phyloP scores from a whole-genome alignment of 2,113 vertebrate species.

The Xiphorhynchus elegans region DNA sequence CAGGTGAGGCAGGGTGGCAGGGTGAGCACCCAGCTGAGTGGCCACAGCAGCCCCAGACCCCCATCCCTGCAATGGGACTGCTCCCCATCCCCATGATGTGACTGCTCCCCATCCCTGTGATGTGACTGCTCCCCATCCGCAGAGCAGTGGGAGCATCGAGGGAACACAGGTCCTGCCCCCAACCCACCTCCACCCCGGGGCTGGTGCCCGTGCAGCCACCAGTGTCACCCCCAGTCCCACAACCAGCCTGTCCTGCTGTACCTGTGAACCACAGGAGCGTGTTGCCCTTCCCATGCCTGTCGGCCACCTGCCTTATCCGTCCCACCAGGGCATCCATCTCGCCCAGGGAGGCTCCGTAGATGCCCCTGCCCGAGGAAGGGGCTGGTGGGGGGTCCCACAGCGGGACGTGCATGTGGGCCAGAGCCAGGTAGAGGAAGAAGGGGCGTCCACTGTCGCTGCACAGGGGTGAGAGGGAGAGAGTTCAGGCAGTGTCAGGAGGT shows the following conservation, averaged over 20 bases:
- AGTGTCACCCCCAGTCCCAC: neutral
- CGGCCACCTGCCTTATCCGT: conserved; percentile 74
- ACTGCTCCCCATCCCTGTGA: neutral
- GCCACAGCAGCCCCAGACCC: neutral
- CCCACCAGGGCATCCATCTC: conserved; percentile 92
- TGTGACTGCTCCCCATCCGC: neutral
- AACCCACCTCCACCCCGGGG: accelerated
- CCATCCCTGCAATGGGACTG: accelerated
- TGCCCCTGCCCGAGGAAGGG: neutral
- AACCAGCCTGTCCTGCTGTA: conserved; percentile 12
- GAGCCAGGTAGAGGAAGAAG: conserved; percentile 88
- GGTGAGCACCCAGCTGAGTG: neutral
- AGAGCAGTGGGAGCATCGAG: accelerated
- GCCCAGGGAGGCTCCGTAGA: conserved; percentile 77
- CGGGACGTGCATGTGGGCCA: conserved; percentile 95
- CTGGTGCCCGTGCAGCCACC: neutral
- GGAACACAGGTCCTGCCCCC: neutral
- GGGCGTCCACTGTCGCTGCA: conserved; percentile 78
- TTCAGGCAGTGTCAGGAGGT: neutral
- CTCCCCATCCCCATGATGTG: neutral
- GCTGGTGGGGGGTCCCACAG: conserved; percentile 49
- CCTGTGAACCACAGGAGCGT: conserved; percentile 94
- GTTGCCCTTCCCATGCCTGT: conserved; percentile 69
- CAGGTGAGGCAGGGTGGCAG: accelerated
- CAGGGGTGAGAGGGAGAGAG: neutral